Evolutionary conservation across 1,140 invertebrate genomes (phyloP).

Genomic region (Alviniconcha marisindica): DNA sequence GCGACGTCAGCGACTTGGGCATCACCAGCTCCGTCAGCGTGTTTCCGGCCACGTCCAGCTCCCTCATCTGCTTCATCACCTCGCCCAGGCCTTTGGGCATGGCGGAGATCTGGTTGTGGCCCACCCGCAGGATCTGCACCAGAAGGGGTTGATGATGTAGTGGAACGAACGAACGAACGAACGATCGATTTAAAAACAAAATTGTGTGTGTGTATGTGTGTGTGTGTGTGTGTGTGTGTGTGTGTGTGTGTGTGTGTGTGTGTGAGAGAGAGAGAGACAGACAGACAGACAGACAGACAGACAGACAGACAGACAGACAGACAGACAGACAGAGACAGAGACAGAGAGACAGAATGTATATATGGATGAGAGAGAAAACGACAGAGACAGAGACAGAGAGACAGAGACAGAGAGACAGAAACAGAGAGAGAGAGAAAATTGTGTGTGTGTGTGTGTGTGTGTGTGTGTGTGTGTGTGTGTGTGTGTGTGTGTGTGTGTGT

Average conservation of each 20-base stretch:
- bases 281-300: too few relatives aligned
- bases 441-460: slow-evolving; percentile 17
- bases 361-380: background rate
- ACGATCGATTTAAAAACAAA: too few relatives aligned
- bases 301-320: background rate
- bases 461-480: background rate
- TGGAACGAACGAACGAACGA: too few relatives aligned
- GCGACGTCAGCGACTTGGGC: slow-evolving; percentile 62
- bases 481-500: background rate
- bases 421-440: background rate
- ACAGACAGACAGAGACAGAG: background rate
- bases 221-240: too few relatives aligned
- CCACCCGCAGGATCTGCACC: slow-evolving; percentile 37
- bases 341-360: background rate
- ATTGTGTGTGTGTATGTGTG: too few relatives aligned
- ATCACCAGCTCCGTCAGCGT: slow-evolving; percentile 63
- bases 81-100: slow-evolving; percentile 64
- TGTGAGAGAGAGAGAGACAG: too few relatives aligned
- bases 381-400: background rate
- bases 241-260: too few relatives aligned
- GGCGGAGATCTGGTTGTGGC: slow-evolving; percentile 59
- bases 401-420: background rate
- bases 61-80: slow-evolving; percentile 54
- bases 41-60: slow-evolving; percentile 65
- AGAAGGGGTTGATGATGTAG: too few relatives aligned